These are phyloP conservation scores for Centropyge bicolor DNA, from an alignment of 2,797 vertebrate genomes.

Conservation along the genomic window DNA sequence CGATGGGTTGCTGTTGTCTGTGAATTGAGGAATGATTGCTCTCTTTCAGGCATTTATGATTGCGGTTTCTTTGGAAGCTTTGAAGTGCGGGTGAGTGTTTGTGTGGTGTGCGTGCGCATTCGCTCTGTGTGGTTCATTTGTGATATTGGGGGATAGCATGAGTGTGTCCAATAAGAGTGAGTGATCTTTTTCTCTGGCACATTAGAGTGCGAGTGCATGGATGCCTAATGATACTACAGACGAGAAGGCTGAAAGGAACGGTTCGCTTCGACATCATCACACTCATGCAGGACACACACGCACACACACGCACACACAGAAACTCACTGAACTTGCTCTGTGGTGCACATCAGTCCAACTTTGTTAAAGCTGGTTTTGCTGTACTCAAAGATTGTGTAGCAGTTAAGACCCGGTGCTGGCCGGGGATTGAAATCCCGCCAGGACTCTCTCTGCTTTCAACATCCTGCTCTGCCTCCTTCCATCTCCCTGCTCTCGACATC, in stretches of 20 bases:
- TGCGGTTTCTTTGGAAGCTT: constrained; percentile 58
- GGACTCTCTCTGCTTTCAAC: constrained; percentile 58
- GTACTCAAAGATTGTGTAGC: constrained; percentile 63
- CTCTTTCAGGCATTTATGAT: constrained; percentile 66
- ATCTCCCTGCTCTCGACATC: constrained; percentile 48
- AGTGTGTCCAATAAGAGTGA: constrained; percentile 63
- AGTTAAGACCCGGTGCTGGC: constrained; percentile 66
- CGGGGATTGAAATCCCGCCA: constrained; percentile 66
- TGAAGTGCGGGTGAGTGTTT: constrained; percentile 36
- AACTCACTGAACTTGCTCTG: constrained; percentile 23
- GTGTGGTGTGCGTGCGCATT: constrained; percentile 27
- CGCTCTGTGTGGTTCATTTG: constrained; percentile 45
- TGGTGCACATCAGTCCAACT: constrained; percentile 56
- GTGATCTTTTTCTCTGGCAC: constrained; percentile 61
- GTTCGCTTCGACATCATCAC: constrained; percentile 22
- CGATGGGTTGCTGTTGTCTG: constrained; percentile 53
- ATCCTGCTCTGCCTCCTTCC: constrained; percentile 52
- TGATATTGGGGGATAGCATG: constrained; percentile 38
- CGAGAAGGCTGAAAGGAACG: constrained; percentile 42
- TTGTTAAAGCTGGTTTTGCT: constrained; percentile 66
- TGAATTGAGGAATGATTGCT: constrained; percentile 72
- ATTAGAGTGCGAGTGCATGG: constrained; percentile 42
- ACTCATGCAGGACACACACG: constrained; percentile 18
- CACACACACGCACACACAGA: constrained; percentile 35
- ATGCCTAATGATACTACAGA: constrained; percentile 60